Evolutionary conservation across 2,113 vertebrate genomes (phyloP), one percentile per base, ranked within the genome.

Genomic region (Pelecanus crispus): DNA sequence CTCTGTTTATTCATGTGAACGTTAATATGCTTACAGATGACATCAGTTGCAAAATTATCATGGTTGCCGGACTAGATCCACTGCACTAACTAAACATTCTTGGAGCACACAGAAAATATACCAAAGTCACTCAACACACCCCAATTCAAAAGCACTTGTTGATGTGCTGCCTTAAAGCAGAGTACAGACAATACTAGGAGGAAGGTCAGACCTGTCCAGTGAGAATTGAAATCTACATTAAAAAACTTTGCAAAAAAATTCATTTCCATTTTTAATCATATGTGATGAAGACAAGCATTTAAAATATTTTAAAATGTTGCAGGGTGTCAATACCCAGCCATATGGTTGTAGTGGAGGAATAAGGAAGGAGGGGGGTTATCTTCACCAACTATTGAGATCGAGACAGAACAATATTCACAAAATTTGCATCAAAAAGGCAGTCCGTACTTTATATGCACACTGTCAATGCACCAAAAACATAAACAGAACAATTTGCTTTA

Each of bases 101-200:
- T 36, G 67, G 20, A 67, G 7, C 13, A 22, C 7, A 21, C 24
- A 58, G 38, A 40, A 70, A 79, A 81, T 58, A 17, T 6, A 50
- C 21, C 28, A 20, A 53, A 81, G 32, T 2, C 1, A 7, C 29
- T 55, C 26, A 13, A 24, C 7, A 7, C 17, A 31, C 1, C 11
- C n/a, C 13, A 61, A 2, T 19, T 55, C 12, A 9, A 56, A 55
- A 63, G 65, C 3, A 9, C 3, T 0, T 8, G 2, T 28, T 36
- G 25, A n/a, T 44, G 3, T 11, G 7, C 11, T 50, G 32, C 5
- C 42, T 55, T 79, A 74, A 79, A 68, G 8, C 16, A 34, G 44
- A 50, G 29, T 20, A 21, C 2, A 21, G 63, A 13, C 13, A 20
- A 10, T 31, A 18, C 9, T 7, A 42, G 38, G 7, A 72, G n/a